Conservation (phyloP, 2,888 invertebrate genomes). For the Dryocosmus kuriphilus region DNA sequence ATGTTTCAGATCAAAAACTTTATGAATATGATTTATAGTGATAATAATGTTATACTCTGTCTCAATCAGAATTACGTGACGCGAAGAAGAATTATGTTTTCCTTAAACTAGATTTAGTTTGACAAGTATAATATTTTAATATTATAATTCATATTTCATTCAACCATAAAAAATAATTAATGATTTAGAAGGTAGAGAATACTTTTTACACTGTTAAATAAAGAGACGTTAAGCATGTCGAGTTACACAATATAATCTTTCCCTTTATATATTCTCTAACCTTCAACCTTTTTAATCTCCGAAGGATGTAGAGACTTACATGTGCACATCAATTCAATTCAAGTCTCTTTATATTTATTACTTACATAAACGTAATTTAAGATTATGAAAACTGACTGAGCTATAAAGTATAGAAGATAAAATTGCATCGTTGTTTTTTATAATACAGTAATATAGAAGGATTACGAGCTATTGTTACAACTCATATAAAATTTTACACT, state of each 20-base stretch:
- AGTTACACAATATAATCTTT: conserved; percentile 4
- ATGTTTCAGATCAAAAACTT: background rate
- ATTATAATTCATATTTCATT: background rate
- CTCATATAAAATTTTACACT: background rate
- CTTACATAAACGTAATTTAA: conserved; percentile 36
- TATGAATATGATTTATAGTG: too few species aligned
- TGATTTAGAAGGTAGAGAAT: background rate
- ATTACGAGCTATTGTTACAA: conserved; percentile 21
- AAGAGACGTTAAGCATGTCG: background rate
- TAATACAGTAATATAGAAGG: conserved; percentile 8
- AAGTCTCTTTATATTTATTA: conserved; percentile 27
- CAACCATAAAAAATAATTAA: background rate
- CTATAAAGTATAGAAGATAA: conserved; percentile 19
- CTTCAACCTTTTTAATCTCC: conserved; percentile 32
- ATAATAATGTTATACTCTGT: too few species aligned
- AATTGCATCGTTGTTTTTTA: conserved; percentile 12
- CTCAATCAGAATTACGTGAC: background rate
- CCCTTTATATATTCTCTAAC: conserved; percentile 10
- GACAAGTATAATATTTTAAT: too few species aligned
- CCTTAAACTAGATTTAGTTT: background rate
- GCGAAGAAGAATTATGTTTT: background rate
- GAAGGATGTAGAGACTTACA: conserved; percentile 25
- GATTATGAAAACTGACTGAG: conserved; percentile 13
- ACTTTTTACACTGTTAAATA: background rate
- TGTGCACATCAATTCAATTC: conserved; percentile 15